Conservation (phyloP, 2,888 invertebrate genomes). For the Agrochola lota region DNA sequence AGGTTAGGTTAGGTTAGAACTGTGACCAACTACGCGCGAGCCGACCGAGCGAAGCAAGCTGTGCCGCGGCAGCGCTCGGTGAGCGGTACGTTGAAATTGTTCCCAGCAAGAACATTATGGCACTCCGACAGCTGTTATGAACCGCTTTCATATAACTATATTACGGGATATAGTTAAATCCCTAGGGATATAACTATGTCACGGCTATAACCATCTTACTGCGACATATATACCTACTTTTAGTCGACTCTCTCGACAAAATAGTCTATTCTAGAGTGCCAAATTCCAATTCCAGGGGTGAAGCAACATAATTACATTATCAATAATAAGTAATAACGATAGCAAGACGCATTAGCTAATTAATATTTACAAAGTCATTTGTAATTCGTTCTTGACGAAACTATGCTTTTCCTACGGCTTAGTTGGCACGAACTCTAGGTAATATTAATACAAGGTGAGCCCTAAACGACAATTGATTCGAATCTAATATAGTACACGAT, state of each 20-base stretch:
- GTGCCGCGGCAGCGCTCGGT: too few relatives aligned
- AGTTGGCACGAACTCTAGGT: slow-evolving; percentile 19
- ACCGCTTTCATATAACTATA: too few relatives aligned
- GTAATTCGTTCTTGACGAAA: slow-evolving; percentile 27
- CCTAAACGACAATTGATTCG: slow-evolving; percentile 19
- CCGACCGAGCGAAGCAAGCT: too few relatives aligned
- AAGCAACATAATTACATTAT: slow-evolving; percentile 16
- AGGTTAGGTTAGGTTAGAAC: too few relatives aligned
- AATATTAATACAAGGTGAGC: not conserved
- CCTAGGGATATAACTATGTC: too few relatives aligned
- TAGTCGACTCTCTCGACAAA: slow-evolving; percentile 2
- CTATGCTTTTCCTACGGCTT: slow-evolving; percentile 5
- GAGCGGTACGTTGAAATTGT: too few relatives aligned
- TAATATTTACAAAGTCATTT: slow-evolving; percentile 35
- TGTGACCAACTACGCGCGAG: too few relatives aligned
- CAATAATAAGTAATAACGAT: slow-evolving; percentile 20
- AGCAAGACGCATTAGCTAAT: slow-evolving; percentile 35
- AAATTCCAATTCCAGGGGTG: slow-evolving; percentile 35
- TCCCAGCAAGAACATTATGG: too few relatives aligned
- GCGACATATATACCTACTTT: too few relatives aligned
- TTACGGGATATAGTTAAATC: too few relatives aligned
- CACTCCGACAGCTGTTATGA: too few relatives aligned
- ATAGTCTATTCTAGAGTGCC: not conserved
- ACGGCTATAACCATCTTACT: too few relatives aligned
- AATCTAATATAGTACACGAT: slow-evolving; percentile 27